Evolutionary conservation across 2,113 vertebrate genomes (phyloP), one percentile per base, ranked within the genome.

Genomic region (Hippocampus abdominalis): DNA sequence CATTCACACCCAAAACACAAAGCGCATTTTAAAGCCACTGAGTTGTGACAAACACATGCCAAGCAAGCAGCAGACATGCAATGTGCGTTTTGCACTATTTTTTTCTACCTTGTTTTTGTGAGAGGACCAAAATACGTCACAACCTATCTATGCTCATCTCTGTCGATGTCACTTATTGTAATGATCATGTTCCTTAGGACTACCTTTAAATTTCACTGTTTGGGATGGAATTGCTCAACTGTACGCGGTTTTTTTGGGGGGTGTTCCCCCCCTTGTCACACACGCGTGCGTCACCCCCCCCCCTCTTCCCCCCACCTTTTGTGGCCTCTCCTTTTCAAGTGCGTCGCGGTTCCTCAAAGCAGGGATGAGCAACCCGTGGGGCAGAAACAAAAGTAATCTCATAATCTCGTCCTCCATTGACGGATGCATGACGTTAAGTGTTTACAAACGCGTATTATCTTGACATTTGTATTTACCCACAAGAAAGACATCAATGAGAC

Each of bases 371-470:
- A n/a, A 56, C 53, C 44, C 44, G 44, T 15, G 48, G 48, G 48
- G 3, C 48, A 13, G 15, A 20, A 49, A 53, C 51, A n/a, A n/a
- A 59, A 32, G 79, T 89, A 78, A 44, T 44, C 32, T 36, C 32
- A 36, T 36, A 36, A 84, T 90, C 81, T 87, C 88, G 78, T 82
- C 90, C 88, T 90, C 89, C 91, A 92, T 44, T 83, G 92, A 86
- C 89, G 93, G 82, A 91, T 91, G 89, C 90, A 92, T 92, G 85
- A 90, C 91, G 86, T 88, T 88, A 81, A 86, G 89, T 91, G 88
- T 90, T 91, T 93, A 93, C 87, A 90, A 79, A 90, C 88, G 84
- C 83, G 66, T 76, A 81, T 81, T 77, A 62, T 79, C 70, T 64
- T 69, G 78, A 76, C 86, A 70, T 88, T 82, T 86, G 76, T 85